Base-by-base conservation (phyloP, 2,888 invertebrate species). In the Polietes domitor region DNA sequence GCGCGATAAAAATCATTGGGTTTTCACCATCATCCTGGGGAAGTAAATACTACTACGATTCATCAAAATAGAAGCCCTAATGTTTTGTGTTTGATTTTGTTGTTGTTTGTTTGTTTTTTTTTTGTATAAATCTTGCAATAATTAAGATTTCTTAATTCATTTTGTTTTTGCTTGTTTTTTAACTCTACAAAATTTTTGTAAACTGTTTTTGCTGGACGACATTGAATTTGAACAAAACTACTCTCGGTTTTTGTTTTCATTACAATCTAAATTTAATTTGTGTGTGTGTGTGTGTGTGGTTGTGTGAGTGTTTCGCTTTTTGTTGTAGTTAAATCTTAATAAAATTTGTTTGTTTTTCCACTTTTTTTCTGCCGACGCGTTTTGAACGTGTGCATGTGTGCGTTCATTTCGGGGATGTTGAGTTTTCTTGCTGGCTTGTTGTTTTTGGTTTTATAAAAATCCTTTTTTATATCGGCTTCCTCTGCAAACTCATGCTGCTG, bases 151-250 rank as follows among this genome's bases (percentile, higher is more conserved):
- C 61, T 61, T 61, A 61, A 83, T 77, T 89, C 77, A 83, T 81
- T 82, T 87, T 87, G 37, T 87, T 71, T n/a, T 83, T 78, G 47
- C 77, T 73, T 82, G 82, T 86, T 87, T 86, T 83, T 86, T 79
- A 73, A 73, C 58, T 72, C 37, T 82, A 26, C 73, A 73, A 32
- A 84, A 77, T 87, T 85, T 88, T 86, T 87, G 87, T 87, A 68
- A 68, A 68, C 86, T 87, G 78, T 86, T 87, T 87, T 87, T 86
- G 75, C 87, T 90, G 89, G 91, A 90, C 90, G 90, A 90, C 90
- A 90, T 90, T 90, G 89, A 90, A 89, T 90, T 84, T 89, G 88
- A 88, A 88, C 88, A 86, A 84, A 84, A 86, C 85, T 87, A 87
- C 78, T 78, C 72, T 80, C 70, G 75, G 79, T 32, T 53, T 28